Base-by-base conservation (phyloP, 2,888 invertebrate genomes). In the Nysson spinosus region DNA sequence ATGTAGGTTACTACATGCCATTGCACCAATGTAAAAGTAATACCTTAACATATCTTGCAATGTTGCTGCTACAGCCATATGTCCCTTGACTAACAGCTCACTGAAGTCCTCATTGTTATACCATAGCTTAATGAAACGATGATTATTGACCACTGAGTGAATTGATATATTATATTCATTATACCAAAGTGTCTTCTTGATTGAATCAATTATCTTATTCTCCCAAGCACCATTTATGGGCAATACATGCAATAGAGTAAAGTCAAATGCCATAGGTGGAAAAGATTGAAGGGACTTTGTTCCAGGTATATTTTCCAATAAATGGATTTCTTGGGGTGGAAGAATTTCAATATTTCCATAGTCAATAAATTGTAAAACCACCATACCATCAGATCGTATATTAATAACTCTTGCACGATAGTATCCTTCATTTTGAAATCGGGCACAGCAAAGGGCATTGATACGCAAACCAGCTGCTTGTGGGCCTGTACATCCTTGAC, bases 301-400 rank as follows among this genome's bases (percentile, higher is more conserved):
- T 9, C 90, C 89, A 47, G 88, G 88, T 78, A 91, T 89, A 35
- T 82, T 87, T 40, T 90, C 89, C 56, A 92, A 82, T 35, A 90
- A 88, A 78, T 93, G 87, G 39, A 93, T 89, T 61, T 91, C 90
- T 32, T 88, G 89, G 47, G 90, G 82, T 12, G 91, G 89, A 55
- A 94, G 89, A 9, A 90, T 83, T 72, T 91, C 91, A 69, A 88
- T 89, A 78, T 92, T 92, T 37, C 93, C 93, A 77, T 90, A 92
- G 81, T 93, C 93, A 24, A 93, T 89, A 72, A 93, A 93, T 56
- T 90, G 89, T n/a, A 93, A 91, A 70, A 91, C 90, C 43, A 93
- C 89, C 50, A 89, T 86, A 14, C 90, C 91, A 61, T 89, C 89
- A 2, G 87, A 79, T 40, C 87, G 81, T 6, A 89, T 85, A 58